Evolutionary conservation across 1,140 invertebrate species (phyloP), one percentile per base, ranked within the genome.

Genomic region (Sarcophaga bullata): DNA sequence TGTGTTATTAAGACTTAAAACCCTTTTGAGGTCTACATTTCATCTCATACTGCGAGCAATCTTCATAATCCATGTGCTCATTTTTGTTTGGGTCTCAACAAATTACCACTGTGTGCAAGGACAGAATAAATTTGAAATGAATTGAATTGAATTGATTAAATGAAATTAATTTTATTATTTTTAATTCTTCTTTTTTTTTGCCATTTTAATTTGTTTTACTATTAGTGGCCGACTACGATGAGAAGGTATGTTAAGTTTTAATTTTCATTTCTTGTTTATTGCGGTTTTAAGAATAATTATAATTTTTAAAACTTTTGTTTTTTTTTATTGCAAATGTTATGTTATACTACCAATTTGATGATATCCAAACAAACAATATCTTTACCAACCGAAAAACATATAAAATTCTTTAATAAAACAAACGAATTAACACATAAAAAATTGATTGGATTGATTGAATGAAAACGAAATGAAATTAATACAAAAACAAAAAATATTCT

Each of bases 101-200:
- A 68, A 68, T n/a, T 68, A 68, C 49, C 48, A 78, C 48, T 52
- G 75, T 78, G 75, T 8, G 17, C 3, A 58, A 17, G 17, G 58
- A 68, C 9, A 19, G 4, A 48, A 25, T 15, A 73, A 73, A 37
- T 73, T 11, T 25, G 46, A 50, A 8, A 3, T 76, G 48, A 19
- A 47, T 8, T 48, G 1, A 8, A 48, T 17, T 49, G 47, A 78
- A 8, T 8, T 17, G 11, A 25, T 17, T 52, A 9, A 19, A 76
- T 50, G 49, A 50, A 52, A 52, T 78, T 78, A 25, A 52, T 78
- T 48, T 78, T 84, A 7, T 73, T 62, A n/a, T 37, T 73, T 62
- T 17, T 78, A 73, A 13, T 81, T 81, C 10, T 81, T 73, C 37
- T 48, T 81, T 47, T 81, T 50, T 50, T 81, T 6, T 37, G 25